phyloP scores from a whole-genome alignment of 1,140 invertebrate genomes.

The Calliphora vicina region DNA sequence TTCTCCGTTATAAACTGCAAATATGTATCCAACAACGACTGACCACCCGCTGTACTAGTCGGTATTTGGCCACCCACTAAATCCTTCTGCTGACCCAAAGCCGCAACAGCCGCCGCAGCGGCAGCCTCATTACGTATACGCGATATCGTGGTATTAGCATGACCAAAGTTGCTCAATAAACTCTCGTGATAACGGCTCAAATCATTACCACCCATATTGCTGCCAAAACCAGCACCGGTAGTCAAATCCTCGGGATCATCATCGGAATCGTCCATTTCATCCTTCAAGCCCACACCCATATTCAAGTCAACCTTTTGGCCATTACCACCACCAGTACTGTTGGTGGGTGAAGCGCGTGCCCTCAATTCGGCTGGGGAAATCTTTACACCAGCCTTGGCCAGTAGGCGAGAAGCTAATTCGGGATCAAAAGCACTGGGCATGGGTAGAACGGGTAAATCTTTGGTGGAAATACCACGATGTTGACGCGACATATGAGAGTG shows the following conservation, averaged over 20 bases:
- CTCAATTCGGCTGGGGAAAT: conserved; percentile 82
- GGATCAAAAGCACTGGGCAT: conserved; percentile 92
- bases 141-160: conserved; percentile 69
- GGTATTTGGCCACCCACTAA: conserved; percentile 57
- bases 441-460: conserved; percentile 87
- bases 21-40: conserved; percentile 83
- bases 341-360: conserved; percentile 81
- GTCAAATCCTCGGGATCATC: conserved; percentile 84
- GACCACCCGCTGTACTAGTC: conserved; percentile 67
- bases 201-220: conserved; percentile 46
- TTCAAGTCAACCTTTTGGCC: conserved; percentile 76
- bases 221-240: conserved; percentile 61
- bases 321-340: conserved; percentile 68
- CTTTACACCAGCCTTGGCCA: conserved; percentile 87
- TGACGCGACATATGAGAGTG: conserved; percentile 93
- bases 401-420: conserved; percentile 80
- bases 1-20: conserved; percentile 86
- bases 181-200: conserved; percentile 59
- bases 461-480: conserved; percentile 89
- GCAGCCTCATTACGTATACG: conserved; percentile 64
- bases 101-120: conserved; percentile 55
- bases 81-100: conserved; percentile 68
- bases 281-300: conserved; percentile 49
- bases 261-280: conserved; percentile 67
- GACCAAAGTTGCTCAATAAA: conserved; percentile 65